These are phyloP conservation scores for Neria commutata DNA, from an alignment of 2,888 invertebrate species.

Conservation along the genomic window DNA sequence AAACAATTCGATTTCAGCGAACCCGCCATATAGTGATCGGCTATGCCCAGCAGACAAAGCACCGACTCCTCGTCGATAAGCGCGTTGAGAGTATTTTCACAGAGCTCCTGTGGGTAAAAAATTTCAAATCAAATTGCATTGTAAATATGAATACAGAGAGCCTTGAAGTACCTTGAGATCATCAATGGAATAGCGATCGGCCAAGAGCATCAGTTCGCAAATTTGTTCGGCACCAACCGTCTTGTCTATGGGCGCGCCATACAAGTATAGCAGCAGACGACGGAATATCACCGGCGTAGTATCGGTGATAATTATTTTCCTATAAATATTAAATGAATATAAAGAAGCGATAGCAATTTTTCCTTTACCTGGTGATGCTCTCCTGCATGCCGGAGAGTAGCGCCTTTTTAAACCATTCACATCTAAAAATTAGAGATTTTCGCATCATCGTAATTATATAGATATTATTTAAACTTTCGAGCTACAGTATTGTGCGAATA, in stretches of 20 bases:
- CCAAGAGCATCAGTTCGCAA: conserved; percentile 69
- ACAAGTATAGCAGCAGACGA: conserved; percentile 69
- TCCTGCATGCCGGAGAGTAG: conserved; percentile 74
- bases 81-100: conserved; percentile 68
- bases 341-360: background rate
- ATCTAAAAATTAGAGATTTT: conserved; percentile 59
- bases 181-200: conserved; percentile 70
- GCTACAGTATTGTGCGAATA: too few relatives aligned
- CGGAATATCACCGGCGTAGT: conserved; percentile 69
- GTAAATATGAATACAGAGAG: background rate
- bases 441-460: too few relatives aligned
- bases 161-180: conserved; percentile 63
- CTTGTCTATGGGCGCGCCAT: conserved; percentile 67
- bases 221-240: conserved; percentile 65
- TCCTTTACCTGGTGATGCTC: conserved; percentile 68
- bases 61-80: conserved; percentile 70
- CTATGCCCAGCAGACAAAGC: conserved; percentile 69
- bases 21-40: conserved; percentile 70
- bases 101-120: conserved; percentile 62
- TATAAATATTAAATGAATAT: conserved; percentile 53
- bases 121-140: background rate
- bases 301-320: conserved; percentile 72
- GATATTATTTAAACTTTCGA: too few relatives aligned
- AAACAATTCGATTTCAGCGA: conserved; percentile 54
- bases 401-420: conserved; percentile 74